These are phyloP conservation scores for Heliconius congener DNA, from an alignment of 1,140 invertebrate species.

Conservation along the genomic window DNA sequence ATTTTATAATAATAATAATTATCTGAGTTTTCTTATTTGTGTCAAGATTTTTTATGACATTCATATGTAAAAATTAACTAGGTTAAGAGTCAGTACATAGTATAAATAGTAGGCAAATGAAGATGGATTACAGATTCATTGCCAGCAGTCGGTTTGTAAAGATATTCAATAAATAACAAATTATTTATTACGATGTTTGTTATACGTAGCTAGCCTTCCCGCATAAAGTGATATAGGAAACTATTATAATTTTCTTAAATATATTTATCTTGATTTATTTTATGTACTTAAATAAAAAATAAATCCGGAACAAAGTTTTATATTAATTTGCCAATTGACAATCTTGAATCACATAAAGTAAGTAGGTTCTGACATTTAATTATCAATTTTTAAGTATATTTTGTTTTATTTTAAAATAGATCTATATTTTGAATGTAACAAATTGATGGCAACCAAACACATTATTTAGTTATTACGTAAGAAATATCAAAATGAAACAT, in stretches of 20 bases:
- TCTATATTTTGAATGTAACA: background rate
- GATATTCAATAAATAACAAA: background rate
- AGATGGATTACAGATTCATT: background rate
- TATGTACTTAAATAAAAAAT: background rate
- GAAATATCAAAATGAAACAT: constrained; percentile 38
- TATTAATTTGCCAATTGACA: background rate
- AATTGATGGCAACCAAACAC: background rate
- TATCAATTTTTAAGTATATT: background rate
- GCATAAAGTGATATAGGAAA: background rate
- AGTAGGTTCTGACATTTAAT: background rate
- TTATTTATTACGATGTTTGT: background rate
- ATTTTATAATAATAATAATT: background rate
- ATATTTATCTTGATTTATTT: background rate
- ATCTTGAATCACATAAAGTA: background rate
- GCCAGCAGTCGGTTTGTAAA: background rate
- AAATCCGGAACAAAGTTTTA: background rate
- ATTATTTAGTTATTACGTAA: background rate
- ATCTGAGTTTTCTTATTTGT: background rate
- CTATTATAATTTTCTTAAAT: background rate
- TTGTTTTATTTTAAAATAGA: background rate
- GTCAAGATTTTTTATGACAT: background rate
- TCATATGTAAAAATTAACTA: background rate
- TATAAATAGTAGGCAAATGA: background rate
- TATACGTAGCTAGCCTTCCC: background rate
- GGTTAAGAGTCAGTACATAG: background rate